These are phyloP conservation scores for Neotragus pygmaeus DNA, from an alignment of 2,113 vertebrate genomes.

Conservation along the genomic window DNA sequence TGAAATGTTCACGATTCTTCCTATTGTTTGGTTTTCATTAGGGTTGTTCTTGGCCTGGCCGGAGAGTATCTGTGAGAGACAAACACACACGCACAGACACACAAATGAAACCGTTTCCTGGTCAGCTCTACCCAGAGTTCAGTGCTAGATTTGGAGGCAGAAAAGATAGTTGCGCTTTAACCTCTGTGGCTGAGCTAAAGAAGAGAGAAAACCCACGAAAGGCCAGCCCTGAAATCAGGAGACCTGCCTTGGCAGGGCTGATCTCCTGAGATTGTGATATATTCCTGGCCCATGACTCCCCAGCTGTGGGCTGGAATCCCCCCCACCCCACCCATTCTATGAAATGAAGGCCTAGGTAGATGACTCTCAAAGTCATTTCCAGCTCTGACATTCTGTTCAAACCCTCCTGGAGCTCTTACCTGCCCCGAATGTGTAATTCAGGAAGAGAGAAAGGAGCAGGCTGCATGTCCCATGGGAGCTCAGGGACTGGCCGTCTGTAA, in stretches of 20 bases:
- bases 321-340: fast-evolving
- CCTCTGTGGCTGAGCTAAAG: not conserved
- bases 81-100: not conserved
- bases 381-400: not conserved
- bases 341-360: not conserved
- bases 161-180: not conserved
- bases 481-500: not conserved
- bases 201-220: not conserved
- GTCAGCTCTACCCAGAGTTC: not conserved
- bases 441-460: not conserved
- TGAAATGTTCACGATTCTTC: not conserved
- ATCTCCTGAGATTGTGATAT: not conserved
- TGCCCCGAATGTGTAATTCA: not conserved
- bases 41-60: not conserved
- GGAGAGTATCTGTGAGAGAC: not conserved
- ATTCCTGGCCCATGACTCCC: too few species aligned
- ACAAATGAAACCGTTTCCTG: not conserved
- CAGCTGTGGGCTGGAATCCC: not conserved
- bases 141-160: not conserved
- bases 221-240: not conserved
- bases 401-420: not conserved
- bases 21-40: constrained; percentile 11
- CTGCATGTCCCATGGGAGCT: not conserved
- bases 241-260: not conserved
- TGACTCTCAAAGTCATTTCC: not conserved